Evolutionary conservation across 2,888 invertebrate species (phyloP).

Genomic region (Molanna angustata): DNA sequence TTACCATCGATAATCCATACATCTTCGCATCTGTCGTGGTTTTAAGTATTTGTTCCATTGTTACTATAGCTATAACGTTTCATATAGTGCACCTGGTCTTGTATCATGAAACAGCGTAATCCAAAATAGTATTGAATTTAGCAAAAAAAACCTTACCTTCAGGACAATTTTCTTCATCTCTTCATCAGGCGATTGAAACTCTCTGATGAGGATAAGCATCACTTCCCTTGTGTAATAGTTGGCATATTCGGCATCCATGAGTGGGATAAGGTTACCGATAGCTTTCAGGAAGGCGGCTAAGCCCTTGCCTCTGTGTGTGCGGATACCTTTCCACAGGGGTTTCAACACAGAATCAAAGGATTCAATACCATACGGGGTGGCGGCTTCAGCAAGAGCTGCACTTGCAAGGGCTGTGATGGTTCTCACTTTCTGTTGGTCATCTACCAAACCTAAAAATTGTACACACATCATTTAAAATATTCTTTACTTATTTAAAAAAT

Average conservation of each 20-base stretch:
- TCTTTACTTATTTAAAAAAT: no score
- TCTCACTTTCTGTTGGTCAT: conserved; percentile 98
- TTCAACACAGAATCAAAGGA: conserved; percentile 99
- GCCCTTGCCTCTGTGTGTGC: conserved; percentile 88
- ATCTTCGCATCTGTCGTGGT: no score
- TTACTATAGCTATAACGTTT: no score
- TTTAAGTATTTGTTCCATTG: no score
- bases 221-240: conserved; percentile 99
- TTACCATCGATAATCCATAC: no score
- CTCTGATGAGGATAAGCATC: conserved; percentile 94
- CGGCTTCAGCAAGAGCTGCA: conserved; percentile 97
- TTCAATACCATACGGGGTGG: conserved; percentile 99
- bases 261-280: conserved; percentile 97
- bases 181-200: conserved; percentile 99
- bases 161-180: conserved; percentile 99
- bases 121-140: no score
- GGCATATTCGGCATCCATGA: conserved; percentile 99
- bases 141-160: conserved; percentile 61
- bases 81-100: no score
- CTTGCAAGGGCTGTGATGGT: conserved; percentile 98
- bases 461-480: no score
- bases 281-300: conserved; percentile 99
- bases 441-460: conserved; percentile 75
- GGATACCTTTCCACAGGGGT: conserved; percentile 98
- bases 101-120: no score